A percentile compares a stretch with the other conserved stretches of the same genome.
phyloP scores from a whole-genome alignment of 1,140 invertebrate genomes.

The Pachyrhynchus sulphureomaculatus region DNA sequence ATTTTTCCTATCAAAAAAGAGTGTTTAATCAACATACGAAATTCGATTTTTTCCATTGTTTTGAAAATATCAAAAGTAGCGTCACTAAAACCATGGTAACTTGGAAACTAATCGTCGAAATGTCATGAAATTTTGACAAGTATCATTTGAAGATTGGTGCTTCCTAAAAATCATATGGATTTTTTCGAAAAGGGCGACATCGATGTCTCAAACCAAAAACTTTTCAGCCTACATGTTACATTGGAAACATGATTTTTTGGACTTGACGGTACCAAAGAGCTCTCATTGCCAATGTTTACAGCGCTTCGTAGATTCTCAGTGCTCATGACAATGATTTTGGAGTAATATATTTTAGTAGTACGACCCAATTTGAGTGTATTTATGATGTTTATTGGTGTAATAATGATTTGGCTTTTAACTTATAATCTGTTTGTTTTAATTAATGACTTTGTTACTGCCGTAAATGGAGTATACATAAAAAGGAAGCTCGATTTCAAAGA shows the following conservation, averaged over 20 bases:
- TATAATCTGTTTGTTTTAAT: conserved; percentile 85
- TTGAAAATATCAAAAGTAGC: too few relatives aligned
- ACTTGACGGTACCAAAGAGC: conserved; percentile 93
- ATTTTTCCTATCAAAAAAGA: too few relatives aligned
- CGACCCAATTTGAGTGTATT: conserved; percentile 83
- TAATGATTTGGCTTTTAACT: conserved; percentile 91
- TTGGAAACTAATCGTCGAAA: too few relatives aligned
- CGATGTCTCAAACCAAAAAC: too few relatives aligned
- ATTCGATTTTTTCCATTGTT: too few relatives aligned
- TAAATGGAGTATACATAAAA: conserved; percentile 96
- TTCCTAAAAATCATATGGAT: too few relatives aligned
- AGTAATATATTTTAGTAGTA: conserved; percentile 82
- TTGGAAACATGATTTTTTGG: conserved; percentile 96
- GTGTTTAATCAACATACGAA: too few relatives aligned
- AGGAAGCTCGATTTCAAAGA: conserved; percentile 94
- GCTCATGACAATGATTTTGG: conserved; percentile 95
- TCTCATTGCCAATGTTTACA: conserved; percentile 98
- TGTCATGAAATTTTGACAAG: too few relatives aligned
- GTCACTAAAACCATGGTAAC: too few relatives aligned
- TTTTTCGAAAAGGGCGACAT: too few relatives aligned
- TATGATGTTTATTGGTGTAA: conserved; percentile 94
- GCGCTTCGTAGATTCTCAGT: conserved; percentile 95
- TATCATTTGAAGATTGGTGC: too few relatives aligned
- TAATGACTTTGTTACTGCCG: conserved; percentile 88
- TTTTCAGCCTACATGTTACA: too few relatives aligned